Base-by-base conservation (phyloP, 2,888 invertebrate species). In the Glaucopsyche alexis region DNA sequence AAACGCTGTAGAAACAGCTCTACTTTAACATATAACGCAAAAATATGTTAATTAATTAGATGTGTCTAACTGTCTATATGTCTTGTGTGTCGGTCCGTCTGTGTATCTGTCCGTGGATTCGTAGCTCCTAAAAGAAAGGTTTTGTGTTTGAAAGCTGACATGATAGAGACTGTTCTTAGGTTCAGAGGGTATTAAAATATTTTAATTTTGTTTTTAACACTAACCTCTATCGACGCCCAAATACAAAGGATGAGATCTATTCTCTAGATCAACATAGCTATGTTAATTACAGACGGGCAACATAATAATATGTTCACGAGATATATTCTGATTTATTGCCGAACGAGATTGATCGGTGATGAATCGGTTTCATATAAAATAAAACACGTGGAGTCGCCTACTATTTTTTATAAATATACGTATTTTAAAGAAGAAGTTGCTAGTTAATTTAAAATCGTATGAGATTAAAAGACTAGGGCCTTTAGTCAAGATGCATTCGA, bases 271-370 rank as follows among this genome's bases (percentile, higher is more conserved):
- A 82, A 82, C 81, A 82, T 78, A 67, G 67, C 42, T 67, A 82
- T 78, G 78, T 82, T 89, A 88, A 89, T 89, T 87, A 84, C 79
- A 79, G 75, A 76, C 81, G 79, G 82, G 85, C 87, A 87, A 78
- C 80, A 79, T 90, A 89, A 90, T 90, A 81, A 88, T 79, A 86
- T 75, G 81, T 86, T 80, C 79, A 78, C 73, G 76, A 78, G 79
- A 82, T 81, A 85, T 85, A 83, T 83, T 78, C 80, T 82, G 85
- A 91, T 91, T 89, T 91, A 91, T 90, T 87, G 81, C 80, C 76
- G 78, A 80, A 83, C 82, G 83, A 91, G 91, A 91, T 91, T 91
- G 91, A 91, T 90, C 85, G 85, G 85, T 90, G 90, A 91, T 87
- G 85, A 85, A 85, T 89, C 84, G 82, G 19, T 74, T 55, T 72